Conservation (phyloP, 2,888 invertebrate genomes). For the Synanthedon andrenaeformis region DNA sequence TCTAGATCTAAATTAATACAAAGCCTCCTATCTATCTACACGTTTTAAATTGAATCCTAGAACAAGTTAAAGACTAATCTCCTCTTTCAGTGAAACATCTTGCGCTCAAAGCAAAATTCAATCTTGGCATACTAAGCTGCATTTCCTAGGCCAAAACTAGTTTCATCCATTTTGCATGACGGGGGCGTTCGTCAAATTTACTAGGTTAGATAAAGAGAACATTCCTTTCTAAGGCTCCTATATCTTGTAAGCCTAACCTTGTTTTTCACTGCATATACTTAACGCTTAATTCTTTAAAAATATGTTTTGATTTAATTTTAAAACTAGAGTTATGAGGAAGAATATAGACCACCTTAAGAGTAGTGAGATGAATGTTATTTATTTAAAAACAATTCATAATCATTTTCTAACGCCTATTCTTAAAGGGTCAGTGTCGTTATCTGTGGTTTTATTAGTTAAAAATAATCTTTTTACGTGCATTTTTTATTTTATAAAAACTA, state of each 20-base stretch:
- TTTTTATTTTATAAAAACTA: too few species aligned
- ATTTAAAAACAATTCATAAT: too few species aligned
- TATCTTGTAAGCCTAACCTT: constrained; percentile 1
- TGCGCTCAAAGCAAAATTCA: constrained; percentile 20
- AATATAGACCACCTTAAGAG: too few species aligned
- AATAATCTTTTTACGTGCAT: too few species aligned
- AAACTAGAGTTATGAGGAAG: too few species aligned
- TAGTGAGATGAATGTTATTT: too few species aligned
- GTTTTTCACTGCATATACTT: too few species aligned
- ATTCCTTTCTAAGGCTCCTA: constrained; percentile 21
- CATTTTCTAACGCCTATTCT: too few species aligned
- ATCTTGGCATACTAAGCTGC: constrained; percentile 11
- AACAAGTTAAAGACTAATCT: constrained; percentile 11
- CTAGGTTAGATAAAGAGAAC: constrained; percentile 20
- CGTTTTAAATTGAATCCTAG: not conserved
- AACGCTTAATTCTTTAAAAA: too few species aligned
- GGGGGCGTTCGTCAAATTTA: constrained; percentile 17
- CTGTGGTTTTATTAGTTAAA: too few species aligned
- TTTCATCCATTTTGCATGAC: constrained; percentile 23
- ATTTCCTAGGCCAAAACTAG: constrained; percentile 27
- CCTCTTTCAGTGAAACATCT: constrained; percentile 3
- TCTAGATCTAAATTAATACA: not conserved
- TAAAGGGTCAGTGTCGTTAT: too few species aligned
- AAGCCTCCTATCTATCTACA: not conserved
- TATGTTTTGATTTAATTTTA: too few species aligned